Conservation (phyloP, 1,140 invertebrate genomes). For the Drosophila lacteicornis region DNA sequence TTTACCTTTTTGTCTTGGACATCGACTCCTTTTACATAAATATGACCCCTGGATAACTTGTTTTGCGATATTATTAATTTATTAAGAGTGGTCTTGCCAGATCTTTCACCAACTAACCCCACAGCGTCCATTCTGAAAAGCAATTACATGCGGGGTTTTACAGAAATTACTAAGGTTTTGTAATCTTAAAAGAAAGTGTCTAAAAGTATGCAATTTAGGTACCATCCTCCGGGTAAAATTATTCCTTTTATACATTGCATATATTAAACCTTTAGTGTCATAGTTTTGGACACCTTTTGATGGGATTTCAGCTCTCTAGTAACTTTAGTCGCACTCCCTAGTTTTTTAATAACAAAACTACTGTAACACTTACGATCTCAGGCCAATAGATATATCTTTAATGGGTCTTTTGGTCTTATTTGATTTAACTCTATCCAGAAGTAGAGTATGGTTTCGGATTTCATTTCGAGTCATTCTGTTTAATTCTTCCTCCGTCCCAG, state of each 20-base stretch:
- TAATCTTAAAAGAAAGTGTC: no score
- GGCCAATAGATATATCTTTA: conserved; percentile 5
- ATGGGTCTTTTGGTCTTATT: not conserved
- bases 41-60: not conserved
- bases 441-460: conserved; percentile 5
- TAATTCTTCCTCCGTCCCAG: no score
- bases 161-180: no score
- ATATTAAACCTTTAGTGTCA: no score
- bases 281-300: no score
- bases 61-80: conserved; percentile 16
- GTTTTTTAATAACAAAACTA: no score
- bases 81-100: conserved; percentile 27
- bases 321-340: no score
- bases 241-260: no score
- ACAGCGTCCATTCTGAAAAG: conserved; percentile 30
- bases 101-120: conserved; percentile 24
- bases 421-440: conserved; percentile 11
- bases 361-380: not conserved
- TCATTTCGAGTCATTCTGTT: conserved; percentile 6
- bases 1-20: not conserved
- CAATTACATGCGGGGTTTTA: no score
- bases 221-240: no score
- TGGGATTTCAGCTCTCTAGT: no score
- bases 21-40: conserved; percentile 15
- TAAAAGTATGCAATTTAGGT: no score